Evolutionary conservation across 1,140 invertebrate genomes (phyloP), one percentile per base, ranked within the genome.

Genomic region (Dendroctonus ponderosae): DNA sequence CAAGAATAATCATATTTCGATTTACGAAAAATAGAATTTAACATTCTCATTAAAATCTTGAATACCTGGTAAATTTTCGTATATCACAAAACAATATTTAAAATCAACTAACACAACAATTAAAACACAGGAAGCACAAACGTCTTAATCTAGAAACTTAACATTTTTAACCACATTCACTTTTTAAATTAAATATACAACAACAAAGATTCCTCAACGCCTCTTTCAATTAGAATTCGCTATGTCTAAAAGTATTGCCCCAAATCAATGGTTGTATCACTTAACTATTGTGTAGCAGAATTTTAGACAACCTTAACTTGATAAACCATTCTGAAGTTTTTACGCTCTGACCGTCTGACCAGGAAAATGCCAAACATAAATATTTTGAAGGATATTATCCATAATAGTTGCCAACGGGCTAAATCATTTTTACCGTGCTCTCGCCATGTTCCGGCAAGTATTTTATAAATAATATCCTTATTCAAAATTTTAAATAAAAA

Each of bases 51-150:
- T 26, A 26, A 26, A 26, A 26, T 26, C 26, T 26, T 26, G 26
- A 26, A 26, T 26, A 26, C 26, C 26, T 26, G 26, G 3, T 26
- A 26, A 26, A 26, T 26, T 26, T 26, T 26, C 3, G 26, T 26
- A 2, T 26, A 26, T 26, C 26, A 26, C 26, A 26, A 26, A 26
- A 26, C 26, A 26, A 26, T 26, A 26, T 26, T 26, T 26, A 26
- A 26, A 11, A 48, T 11, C 11, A 48, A 48, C 46, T 14, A 48
- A 48, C 46, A 48, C 11, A 48, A 48, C 46, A 48, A 11, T 58
- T 60, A 57, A 61, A 76, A 74, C 73, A 58, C 8, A 76, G 75
- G 75, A 76, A 76, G 75, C 75, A 75, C 74, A 38, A 57, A 72
- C 67, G 72, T 62, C 70, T 71, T 72, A 72, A 26, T 57, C 66